These are phyloP conservation scores for Sesia apiformis DNA, from an alignment of 2,888 invertebrate genomes.

Conservation along the genomic window DNA sequence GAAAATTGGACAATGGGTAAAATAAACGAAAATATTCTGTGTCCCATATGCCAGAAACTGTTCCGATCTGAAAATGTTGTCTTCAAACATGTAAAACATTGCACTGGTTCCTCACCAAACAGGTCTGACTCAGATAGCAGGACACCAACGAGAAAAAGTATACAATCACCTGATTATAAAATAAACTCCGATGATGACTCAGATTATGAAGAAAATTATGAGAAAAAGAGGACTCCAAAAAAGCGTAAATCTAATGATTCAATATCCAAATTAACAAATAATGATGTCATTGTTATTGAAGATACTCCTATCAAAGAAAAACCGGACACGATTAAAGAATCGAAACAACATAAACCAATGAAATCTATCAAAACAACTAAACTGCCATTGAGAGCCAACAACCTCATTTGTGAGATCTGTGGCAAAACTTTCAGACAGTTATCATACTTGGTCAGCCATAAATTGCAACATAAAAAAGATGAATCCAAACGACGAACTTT, in stretches of 20 bases:
- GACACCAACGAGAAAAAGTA: constrained; percentile 15
- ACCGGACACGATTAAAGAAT: constrained; percentile 19
- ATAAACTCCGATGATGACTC: constrained; percentile 13
- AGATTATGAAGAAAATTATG: constrained; percentile 27
- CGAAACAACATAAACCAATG: constrained; percentile 27
- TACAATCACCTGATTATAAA: constrained; percentile 23
- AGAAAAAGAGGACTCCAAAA: constrained; percentile 26
- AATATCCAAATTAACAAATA: constrained; percentile 20
- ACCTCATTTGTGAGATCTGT: constrained; percentile 58
- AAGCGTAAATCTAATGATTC: constrained; percentile 38
- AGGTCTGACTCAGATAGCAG: constrained; percentile 53
- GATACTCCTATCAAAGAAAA: constrained; percentile 39
- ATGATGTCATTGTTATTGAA: constrained; percentile 45
- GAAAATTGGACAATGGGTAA: constrained; percentile 73
- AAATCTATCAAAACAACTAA: constrained; percentile 24
- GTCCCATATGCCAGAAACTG: constrained; percentile 65
- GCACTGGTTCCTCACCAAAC: constrained; percentile 61
- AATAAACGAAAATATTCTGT: constrained; percentile 67
- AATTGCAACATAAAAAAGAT: constrained; percentile 48
- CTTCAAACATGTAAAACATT: constrained; percentile 70
- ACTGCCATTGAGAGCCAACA: constrained; percentile 19
- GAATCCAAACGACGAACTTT: constrained; percentile 25
- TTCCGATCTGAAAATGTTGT: constrained; percentile 69
- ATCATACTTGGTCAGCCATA: constrained; percentile 60
- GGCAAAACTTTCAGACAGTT: constrained; percentile 64